Conservation (phyloP, 2,888 invertebrate genomes). For the Mellilla xanthometata region DNA sequence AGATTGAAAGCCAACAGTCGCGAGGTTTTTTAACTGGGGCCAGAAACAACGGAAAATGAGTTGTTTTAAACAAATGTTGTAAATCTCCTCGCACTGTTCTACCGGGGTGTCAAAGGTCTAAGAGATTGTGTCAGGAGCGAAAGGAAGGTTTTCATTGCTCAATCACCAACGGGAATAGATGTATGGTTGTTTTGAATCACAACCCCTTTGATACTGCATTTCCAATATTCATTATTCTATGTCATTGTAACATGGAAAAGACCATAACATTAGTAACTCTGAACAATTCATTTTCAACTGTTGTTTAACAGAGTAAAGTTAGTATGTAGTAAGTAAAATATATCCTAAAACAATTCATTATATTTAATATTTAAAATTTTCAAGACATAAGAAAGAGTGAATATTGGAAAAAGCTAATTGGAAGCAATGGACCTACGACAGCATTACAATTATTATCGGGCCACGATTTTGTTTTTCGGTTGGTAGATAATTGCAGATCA, state of each 20-base stretch:
- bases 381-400: slow-evolving; percentile 52
- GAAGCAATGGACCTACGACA: slow-evolving; percentile 68
- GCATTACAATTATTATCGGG: slow-evolving; percentile 60
- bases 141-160: slow-evolving; percentile 56
- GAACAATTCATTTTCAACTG: no score
- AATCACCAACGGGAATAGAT: slow-evolving; percentile 5
- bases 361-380: no score
- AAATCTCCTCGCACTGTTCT: slow-evolving; percentile 71
- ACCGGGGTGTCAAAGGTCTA: slow-evolving; percentile 78
- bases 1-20: slow-evolving; percentile 67
- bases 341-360: no score
- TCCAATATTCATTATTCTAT: slow-evolving; percentile 60
- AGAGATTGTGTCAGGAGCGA: slow-evolving; percentile 79
- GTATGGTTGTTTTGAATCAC: slow-evolving; percentile 26
- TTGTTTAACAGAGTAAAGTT: no score
- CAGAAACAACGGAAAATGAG: slow-evolving; percentile 8
- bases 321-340: no score
- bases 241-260: not conserved
- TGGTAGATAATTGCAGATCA: slow-evolving; percentile 40
- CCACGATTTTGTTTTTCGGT: slow-evolving; percentile 52
- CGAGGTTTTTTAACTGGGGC: slow-evolving; percentile 58
- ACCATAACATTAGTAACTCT: no score
- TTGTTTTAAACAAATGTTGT: slow-evolving; percentile 23
- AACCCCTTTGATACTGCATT: slow-evolving; percentile 34
- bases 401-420: slow-evolving; percentile 66